Base-by-base conservation (phyloP, 1,140 invertebrate genomes). In the Lucilia cuprina region DNA sequence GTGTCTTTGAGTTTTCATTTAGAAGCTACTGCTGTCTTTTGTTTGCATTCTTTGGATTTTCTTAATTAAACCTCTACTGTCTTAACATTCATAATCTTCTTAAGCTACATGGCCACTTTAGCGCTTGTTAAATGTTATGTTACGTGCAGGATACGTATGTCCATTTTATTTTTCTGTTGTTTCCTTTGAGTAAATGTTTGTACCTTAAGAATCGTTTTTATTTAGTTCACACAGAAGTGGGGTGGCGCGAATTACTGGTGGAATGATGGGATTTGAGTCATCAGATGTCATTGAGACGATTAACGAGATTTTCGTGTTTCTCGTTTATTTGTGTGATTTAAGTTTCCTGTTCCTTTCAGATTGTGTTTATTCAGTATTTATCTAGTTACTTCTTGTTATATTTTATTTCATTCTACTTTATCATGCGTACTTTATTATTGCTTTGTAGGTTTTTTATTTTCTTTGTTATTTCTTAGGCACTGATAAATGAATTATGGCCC, bases 401-500 rank as follows among this genome's bases (percentile, higher is more conserved):
- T 19, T 70, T 70, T 21, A 21, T 70, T 60, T 60, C 55, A 60
- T 60, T 60, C 5, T 12, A 60, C n/a, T 60, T 60, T n/a, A 60
- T 60, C 55, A n/a, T 60, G 41, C 41, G 41, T 41, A 41, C 10
- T 41, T 41, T 41, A 41, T 41, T 41, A 5, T 41, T 41, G 41
- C 5, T n/a, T n/a, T 14, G 50, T 60, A 14, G 50, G 50, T 60
- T 41, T 41, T 77, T 25, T 49, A 49, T 35, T 49, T 80, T 80
- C 17, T 41, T 41, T 78, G 41, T 49, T 47, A 50, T 80, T 80
- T 80, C 77, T 34, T 41, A 50, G 77, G 77, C 77, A 50, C 41
- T 80, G 77, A 80, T 80, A 80, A 80, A 80, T 80, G 77, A 80
- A 80, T 80, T 80, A 80, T 80, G 77, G 77, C 77, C 77, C 19